A percentile compares a stretch with the other conserved stretches of the same genome.
Evolutionary conservation across 2,797 vertebrate genomes (phyloP).

Genomic region (Cyprinella venusta): DNA sequence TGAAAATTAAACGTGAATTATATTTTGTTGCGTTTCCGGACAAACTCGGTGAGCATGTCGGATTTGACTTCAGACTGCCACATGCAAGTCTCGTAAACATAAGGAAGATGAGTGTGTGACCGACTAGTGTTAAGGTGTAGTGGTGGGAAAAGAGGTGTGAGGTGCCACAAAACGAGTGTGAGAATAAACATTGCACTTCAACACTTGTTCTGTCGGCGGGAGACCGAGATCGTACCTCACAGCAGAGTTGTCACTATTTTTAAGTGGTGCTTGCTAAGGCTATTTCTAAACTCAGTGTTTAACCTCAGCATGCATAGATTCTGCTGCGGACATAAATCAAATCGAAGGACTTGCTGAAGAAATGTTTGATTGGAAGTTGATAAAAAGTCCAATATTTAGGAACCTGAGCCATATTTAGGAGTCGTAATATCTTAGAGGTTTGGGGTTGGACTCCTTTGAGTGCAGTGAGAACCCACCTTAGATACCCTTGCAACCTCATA

Average conservation of each 20-base stretch:
- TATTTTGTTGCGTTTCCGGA: neutral
- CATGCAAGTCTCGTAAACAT: neutral
- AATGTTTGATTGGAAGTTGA: neutral
- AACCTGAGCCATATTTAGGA: neutral
- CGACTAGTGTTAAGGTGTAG: conserved; percentile 22
- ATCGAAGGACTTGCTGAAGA: neutral
- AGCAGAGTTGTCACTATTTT: neutral
- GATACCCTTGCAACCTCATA: neutral
- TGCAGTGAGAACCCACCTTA: neutral
- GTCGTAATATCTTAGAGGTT: neutral
- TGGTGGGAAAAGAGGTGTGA: conserved; percentile 19
- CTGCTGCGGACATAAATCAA: neutral
- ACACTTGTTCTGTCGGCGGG: conserved; percentile 36
- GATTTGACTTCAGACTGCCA: conserved; percentile 11
- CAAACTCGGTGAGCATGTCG: neutral
- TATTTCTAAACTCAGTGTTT: neutral
- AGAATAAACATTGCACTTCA: conserved; percentile 41
- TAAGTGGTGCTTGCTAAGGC: conserved; percentile 30
- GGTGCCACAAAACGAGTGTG: conserved; percentile 18
- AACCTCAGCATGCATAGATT: neutral
- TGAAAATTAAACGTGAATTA: neutral
- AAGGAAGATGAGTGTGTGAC: neutral
- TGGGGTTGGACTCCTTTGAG: neutral
- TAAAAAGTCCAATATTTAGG: neutral
- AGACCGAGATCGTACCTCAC: neutral